Percentiles rank a stretch among this genome's conserved stretches.
These are phyloP conservation scores for Sternarchorhynchus goeldii DNA, from an alignment of 2,797 vertebrate species.

Conservation along the genomic window DNA sequence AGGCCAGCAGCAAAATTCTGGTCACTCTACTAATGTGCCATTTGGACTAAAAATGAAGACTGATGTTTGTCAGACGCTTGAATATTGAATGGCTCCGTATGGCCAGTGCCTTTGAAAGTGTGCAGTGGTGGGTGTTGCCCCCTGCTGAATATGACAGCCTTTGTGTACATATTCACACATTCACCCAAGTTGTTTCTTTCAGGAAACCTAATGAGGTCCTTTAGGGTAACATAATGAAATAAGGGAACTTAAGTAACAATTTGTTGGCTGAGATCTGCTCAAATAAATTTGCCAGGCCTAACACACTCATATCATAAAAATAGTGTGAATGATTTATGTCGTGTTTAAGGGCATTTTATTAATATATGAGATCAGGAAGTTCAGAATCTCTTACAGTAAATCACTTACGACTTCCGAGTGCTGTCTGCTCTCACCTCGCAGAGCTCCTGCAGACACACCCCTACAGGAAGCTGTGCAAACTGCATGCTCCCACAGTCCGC, in stretches of 20 bases:
- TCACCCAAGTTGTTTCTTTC: too few relatives aligned
- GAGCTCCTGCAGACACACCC: background rate
- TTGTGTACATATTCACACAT: too few relatives aligned
- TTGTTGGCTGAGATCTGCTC: too few relatives aligned
- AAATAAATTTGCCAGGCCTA: too few relatives aligned
- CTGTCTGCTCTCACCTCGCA: background rate
- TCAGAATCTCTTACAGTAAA: background rate
- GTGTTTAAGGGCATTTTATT: constrained; percentile 15
- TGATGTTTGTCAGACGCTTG: constrained; percentile 12
- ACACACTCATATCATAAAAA: background rate
- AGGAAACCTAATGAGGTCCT: too few relatives aligned
- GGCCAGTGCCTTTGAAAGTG: background rate
- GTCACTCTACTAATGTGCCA: constrained; percentile 9
- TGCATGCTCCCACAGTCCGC: background rate
- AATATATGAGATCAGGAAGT: constrained; percentile 11
- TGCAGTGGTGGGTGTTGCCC: background rate
- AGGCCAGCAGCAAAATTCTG: constrained; percentile 8
- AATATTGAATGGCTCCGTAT: constrained; percentile 12
- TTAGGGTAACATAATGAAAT: too few relatives aligned
- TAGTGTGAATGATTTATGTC: background rate
- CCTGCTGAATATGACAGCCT: too few relatives aligned
- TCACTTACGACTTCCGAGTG: background rate
- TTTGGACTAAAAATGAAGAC: background rate
- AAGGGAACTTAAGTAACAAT: too few relatives aligned
- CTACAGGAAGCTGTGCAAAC: background rate